Evolutionary conservation across 2,113 vertebrate genomes (phyloP).

Genomic region (Erinaceus europaeus): DNA sequence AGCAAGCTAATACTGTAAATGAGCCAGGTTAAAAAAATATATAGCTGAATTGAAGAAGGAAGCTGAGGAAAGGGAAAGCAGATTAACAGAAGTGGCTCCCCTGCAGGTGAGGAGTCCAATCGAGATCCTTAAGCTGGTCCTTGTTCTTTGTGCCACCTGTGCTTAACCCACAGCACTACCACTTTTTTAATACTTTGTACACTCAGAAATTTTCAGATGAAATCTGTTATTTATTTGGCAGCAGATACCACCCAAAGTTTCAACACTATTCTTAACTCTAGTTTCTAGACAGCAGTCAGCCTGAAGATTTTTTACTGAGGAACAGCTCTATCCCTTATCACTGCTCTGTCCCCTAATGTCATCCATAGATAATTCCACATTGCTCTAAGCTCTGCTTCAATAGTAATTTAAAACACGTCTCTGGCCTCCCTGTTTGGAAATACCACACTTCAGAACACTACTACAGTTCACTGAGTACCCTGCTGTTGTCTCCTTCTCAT

Average conservation of each 20-base stretch:
- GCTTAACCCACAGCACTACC: neutral
- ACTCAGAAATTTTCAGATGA: constrained; percentile 10
- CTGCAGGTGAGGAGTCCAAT: too few relatives aligned
- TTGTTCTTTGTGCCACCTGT: too few relatives aligned
- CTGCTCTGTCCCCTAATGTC: neutral
- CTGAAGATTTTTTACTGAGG: neutral
- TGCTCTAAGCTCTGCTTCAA: neutral
- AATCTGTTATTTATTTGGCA: neutral
- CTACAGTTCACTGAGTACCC: neutral
- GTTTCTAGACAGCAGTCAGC: neutral
- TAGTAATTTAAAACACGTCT: constrained; percentile 21
- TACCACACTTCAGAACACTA: neutral
- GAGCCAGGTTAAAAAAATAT: too few relatives aligned
- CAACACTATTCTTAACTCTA: neutral
- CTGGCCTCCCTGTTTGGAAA: neutral
- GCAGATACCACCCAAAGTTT: neutral
- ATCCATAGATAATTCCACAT: neutral
- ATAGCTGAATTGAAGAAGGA: too few relatives aligned
- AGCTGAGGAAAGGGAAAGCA: too few relatives aligned
- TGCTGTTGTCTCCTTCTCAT: neutral
- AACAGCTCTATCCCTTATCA: neutral
- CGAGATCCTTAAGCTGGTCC: too few relatives aligned
- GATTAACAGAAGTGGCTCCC: too few relatives aligned
- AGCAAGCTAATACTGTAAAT: too few relatives aligned
- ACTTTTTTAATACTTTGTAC: neutral